Evolutionary conservation across 2,797 vertebrate species (phyloP).

Genomic region (Erethizon dorsatum): DNA sequence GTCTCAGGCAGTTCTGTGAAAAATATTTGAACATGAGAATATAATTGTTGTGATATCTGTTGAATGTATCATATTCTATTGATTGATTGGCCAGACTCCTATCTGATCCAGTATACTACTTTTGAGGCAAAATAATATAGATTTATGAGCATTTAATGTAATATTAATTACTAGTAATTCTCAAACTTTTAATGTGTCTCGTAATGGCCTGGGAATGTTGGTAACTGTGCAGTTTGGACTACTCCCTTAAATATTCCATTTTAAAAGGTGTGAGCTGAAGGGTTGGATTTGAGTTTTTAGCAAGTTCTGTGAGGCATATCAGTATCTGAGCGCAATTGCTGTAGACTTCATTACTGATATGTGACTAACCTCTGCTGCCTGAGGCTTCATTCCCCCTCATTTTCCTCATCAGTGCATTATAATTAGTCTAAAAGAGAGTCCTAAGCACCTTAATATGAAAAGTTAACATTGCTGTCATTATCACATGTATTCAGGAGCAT

Average conservation of each 20-base stretch:
- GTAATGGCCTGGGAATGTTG: neutral
- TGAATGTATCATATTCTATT: neutral
- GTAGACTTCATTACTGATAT: neutral
- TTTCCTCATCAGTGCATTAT: neutral
- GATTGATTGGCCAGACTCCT: neutral
- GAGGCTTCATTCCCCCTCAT: neutral
- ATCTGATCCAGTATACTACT: neutral
- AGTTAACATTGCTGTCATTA: neutral
- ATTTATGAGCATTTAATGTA: neutral
- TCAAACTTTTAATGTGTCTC: neutral
- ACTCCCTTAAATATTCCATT: neutral
- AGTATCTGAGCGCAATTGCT: neutral
- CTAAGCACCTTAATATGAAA: conserved; percentile 28
- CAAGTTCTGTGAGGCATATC: neutral
- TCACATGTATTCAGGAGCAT: conserved; percentile 18
- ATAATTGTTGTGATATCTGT: neutral
- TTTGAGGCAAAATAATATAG: neutral
- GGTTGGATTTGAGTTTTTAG: neutral
- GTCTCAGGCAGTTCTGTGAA: neutral
- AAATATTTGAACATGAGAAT: neutral
- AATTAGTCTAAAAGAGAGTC: conserved; percentile 53
- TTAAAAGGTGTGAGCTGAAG: neutral
- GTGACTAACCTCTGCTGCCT: neutral
- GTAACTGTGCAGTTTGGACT: neutral
- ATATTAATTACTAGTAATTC: conserved; percentile 10